Percentiles rank a stretch among this genome's conserved stretches.
Evolutionary conservation across 2,888 invertebrate species (phyloP).

Genomic region (Trichogramma evanescens): DNA sequence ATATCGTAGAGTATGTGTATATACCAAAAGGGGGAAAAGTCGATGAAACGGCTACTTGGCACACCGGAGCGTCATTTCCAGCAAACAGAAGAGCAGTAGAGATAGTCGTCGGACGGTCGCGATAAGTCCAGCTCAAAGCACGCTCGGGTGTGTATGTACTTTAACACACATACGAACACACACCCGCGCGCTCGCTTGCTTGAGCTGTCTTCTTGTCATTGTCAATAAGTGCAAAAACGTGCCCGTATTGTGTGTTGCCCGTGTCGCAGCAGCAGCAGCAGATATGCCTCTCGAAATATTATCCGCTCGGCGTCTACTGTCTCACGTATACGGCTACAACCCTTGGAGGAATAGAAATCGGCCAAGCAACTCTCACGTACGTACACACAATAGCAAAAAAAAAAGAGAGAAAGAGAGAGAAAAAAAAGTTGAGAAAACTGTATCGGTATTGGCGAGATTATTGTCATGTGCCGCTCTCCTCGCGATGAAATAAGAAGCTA

Average conservation of each 20-base stretch:
- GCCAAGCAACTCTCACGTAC: background rate
- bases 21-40: too few species aligned
- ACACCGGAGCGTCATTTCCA: too few species aligned
- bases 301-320: conserved; percentile 5
- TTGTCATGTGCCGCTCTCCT: conserved; percentile 16
- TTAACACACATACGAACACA: too few species aligned
- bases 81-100: too few species aligned
- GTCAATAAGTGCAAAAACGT: background rate
- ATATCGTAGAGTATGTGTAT: too few species aligned
- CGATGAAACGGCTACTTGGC: too few species aligned
- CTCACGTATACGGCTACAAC: background rate
- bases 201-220: background rate
- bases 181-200: background rate
- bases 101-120: too few species aligned
- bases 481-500: background rate
- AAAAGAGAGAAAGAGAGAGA: background rate
- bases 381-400: background rate
- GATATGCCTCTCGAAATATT: conserved; percentile 11
- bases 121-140: too few species aligned
- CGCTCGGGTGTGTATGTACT: too few species aligned
- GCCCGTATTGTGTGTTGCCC: background rate
- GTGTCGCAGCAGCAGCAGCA: background rate
- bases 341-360: conserved; percentile 5
- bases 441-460: background rate
- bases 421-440: background rate